Evolutionary conservation across 1,140 invertebrate genomes (phyloP), one percentile per base, ranked within the genome.

Genomic region (Ladona fulva): DNA sequence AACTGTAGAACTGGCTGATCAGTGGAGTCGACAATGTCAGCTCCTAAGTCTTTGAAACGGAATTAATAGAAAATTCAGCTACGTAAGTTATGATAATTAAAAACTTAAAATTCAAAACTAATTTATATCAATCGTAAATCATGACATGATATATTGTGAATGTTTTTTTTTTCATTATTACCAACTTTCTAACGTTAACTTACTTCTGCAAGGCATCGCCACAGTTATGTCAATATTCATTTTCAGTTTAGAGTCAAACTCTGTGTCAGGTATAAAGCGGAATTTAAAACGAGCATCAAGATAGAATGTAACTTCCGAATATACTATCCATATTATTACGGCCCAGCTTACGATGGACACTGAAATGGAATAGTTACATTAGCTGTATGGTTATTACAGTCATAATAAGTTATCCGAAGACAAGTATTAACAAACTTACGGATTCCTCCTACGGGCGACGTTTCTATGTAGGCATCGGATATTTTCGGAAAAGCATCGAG

Each of bases 161-260:
- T 42, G 0, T 25, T 77, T 37, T 14, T 12, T 24, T 59, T 25
- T 8, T 42, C 76, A 24, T 42, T 16, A 24, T 42, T 16, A 74
- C 44, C 1, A 37, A 8, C 8, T 5, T 37, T 5, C 1, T 1
- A 37, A 8, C 74, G 75, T 79, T 79, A 75, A 87, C 89, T 88
- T 87, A 93, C 91, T 85, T 80, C 84, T 85, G 85, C 96, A 98
- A 78, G 93, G 93, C 93, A 96, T 98, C 25, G 96, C 96, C 19
- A 99, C 91, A 8, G 96, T 98, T 74, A 99, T 90, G 84, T 99
- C 96, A 75, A 98, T 89, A 85, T 97, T 97, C 81, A 99, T 93
- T 84, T 93, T 91, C 29, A 98, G 84, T 85, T 96, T 97, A 79
- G 91, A 93, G 83, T 96, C 91, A 84, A 94, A 89, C 78, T 97